Evolutionary conservation across 1,140 invertebrate genomes (phyloP).

Genomic region (Chironomus striatipennis): DNA sequence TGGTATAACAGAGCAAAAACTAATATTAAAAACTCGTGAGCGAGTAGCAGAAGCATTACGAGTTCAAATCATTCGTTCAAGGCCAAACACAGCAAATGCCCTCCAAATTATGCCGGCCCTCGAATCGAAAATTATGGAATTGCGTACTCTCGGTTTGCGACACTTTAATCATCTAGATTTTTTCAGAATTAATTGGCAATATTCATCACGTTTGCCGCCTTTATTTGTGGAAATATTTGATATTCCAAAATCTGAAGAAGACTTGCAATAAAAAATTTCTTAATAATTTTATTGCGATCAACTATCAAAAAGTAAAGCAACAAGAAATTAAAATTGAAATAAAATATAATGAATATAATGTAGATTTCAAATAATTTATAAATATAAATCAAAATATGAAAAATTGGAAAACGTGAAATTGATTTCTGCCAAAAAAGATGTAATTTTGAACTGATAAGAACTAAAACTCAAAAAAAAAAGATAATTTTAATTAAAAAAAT

Average conservation of each 20-base stretch:
- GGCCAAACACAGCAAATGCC: constrained; percentile 40
- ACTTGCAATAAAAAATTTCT: constrained; percentile 17
- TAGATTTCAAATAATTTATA: constrained; percentile 29
- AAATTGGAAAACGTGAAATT: not conserved
- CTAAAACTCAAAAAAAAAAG: not conserved
- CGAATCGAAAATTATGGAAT: constrained; percentile 66
- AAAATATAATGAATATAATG: not conserved
- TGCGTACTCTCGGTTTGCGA: constrained; percentile 70
- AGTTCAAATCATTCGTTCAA: constrained; percentile 37
- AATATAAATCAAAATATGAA: constrained; percentile 5
- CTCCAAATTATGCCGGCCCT: constrained; percentile 57
- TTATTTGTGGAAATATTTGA: constrained; percentile 96
- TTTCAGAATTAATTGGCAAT: constrained; percentile 82
- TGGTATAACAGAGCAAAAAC: constrained; percentile 73
- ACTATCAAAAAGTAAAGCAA: not conserved
- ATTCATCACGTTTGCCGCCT: constrained; percentile 69
- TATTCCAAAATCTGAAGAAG: constrained; percentile 82
- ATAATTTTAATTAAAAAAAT: no score
- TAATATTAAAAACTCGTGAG: constrained; percentile 74
- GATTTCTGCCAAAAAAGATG: constrained; percentile 16
- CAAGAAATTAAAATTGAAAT: not conserved
- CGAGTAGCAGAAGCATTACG: constrained; percentile 67
- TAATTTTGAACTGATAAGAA: not conserved
- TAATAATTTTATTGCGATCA: not conserved
- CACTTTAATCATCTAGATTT: constrained; percentile 82